These are phyloP conservation scores for Odocoileus hemionus DNA, from an alignment of 2,113 vertebrate species.

Conservation along the genomic window DNA sequence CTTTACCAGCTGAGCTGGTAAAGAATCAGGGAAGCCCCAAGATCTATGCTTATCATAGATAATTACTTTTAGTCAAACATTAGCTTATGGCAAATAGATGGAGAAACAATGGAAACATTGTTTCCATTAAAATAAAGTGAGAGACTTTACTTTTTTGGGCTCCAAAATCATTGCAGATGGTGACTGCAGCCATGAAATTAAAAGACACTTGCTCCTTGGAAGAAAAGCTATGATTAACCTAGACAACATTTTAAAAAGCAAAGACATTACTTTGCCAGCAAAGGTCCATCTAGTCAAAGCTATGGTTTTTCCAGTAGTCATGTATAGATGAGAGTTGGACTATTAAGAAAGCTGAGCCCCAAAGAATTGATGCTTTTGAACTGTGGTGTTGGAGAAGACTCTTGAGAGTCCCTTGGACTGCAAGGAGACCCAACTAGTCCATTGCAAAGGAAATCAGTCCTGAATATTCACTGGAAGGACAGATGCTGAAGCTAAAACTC, in stretches of 20 bases:
- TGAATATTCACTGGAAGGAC: not conserved
- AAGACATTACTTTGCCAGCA: not conserved
- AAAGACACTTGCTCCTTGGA: not conserved
- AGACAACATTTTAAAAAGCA: not conserved
- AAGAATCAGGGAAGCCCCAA: not conserved
- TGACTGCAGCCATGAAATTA: not conserved
- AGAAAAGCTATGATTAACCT: not conserved
- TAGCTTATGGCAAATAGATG: not conserved
- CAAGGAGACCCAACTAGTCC: not conserved
- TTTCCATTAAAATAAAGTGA: not conserved
- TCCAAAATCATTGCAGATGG: not conserved
- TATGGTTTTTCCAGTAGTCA: not conserved
- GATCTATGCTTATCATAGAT: not conserved
- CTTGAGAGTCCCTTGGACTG: not conserved
- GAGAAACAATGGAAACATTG: not conserved
- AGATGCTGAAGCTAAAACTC: not conserved
- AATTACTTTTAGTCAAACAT: not conserved
- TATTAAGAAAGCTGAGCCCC: fast-evolving
- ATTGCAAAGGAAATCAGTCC: not conserved
- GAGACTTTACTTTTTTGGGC: not conserved
- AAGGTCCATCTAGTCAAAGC: not conserved
- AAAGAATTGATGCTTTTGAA: not conserved
- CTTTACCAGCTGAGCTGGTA: not conserved
- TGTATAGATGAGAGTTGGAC: not conserved
- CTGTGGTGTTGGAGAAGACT: not conserved